Conservation (phyloP, 2,797 vertebrate species). For the Halcyon smyrnensis region DNA sequence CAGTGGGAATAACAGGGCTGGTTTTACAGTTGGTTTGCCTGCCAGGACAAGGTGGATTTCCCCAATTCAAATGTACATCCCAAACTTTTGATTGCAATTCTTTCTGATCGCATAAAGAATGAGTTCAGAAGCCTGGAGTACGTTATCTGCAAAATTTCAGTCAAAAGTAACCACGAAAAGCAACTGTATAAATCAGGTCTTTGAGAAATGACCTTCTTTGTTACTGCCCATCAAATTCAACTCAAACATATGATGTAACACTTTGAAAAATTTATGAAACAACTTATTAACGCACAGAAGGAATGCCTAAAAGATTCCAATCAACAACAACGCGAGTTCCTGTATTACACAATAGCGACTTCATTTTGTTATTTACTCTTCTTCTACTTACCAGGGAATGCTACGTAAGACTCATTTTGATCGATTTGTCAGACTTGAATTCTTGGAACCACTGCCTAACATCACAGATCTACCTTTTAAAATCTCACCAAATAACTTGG, state of each 20-base stretch:
- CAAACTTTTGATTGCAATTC: not conserved
- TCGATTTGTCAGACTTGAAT: not conserved
- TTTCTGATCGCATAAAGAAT: not conserved
- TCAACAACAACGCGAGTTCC: not conserved
- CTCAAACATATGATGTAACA: fast-evolving
- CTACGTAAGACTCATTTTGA: not conserved
- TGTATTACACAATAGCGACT: not conserved
- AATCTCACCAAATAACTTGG: not conserved
- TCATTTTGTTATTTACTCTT: not conserved
- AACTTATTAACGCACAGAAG: not conserved
- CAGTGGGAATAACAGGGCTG: not conserved
- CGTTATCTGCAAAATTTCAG: not conserved
- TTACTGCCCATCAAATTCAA: not conserved
- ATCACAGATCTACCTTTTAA: not conserved
- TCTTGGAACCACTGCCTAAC: not conserved
- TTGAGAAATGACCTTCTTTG: not conserved
- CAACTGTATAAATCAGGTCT: not conserved
- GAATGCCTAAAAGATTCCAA: not conserved
- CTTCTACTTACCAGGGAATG: not conserved
- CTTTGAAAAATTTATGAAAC: not conserved
- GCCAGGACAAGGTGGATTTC: not conserved
- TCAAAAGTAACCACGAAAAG: not conserved
- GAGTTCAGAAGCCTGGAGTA: not conserved
- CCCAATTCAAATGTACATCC: not conserved
- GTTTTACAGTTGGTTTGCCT: not conserved